Conservation (phyloP, 1,140 invertebrate genomes). For the Leptoteleia sp. region DNA sequence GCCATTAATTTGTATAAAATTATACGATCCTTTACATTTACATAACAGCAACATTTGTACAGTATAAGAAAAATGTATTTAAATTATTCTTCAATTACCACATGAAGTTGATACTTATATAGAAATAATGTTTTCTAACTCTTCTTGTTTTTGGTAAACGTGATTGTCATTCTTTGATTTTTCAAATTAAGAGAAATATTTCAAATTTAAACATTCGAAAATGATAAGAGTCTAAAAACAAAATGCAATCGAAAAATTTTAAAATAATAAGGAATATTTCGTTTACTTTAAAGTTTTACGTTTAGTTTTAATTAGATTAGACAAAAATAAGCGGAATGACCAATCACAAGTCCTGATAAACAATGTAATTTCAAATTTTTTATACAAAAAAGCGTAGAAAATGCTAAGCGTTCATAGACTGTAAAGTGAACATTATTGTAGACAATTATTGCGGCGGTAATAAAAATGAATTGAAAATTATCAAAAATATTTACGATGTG, state of each 20-base stretch:
- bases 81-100: constrained; percentile 21
- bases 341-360: constrained; percentile 54
- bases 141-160: constrained; percentile 7
- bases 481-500: constrained; percentile 26
- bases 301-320: background rate
- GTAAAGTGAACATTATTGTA: constrained; percentile 39
- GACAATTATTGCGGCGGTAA: constrained; percentile 2
- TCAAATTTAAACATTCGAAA: no score
- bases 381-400: constrained; percentile 36
- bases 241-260: background rate
- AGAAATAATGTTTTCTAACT: background rate
- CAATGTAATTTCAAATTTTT: constrained; percentile 43
- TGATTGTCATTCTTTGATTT: constrained; percentile 20
- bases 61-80: constrained; percentile 13
- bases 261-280: background rate
- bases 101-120: constrained; percentile 5
- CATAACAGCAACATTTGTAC: constrained; percentile 21
- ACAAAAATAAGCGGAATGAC: constrained; percentile 28
- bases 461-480: constrained; percentile 22
- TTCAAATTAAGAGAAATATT: background rate
- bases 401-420: constrained; percentile 28
- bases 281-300: background rate
- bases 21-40: constrained; percentile 16
- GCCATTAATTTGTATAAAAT: constrained; percentile 15
- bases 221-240: no score